Conservation (phyloP, 2,797 vertebrate species). For the Artibeus lituratus region DNA sequence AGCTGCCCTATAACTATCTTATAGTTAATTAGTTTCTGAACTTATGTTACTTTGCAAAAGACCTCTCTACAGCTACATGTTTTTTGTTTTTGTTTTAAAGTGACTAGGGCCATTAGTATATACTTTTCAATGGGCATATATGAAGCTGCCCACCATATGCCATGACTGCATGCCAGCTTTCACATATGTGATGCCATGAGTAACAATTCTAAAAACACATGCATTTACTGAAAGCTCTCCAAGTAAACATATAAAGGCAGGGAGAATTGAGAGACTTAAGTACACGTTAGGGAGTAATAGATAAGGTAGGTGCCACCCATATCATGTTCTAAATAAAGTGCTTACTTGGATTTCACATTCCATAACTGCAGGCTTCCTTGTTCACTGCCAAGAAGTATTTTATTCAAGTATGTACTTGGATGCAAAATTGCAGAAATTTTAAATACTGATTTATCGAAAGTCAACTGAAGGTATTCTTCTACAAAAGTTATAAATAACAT, state of each 20-base stretch:
- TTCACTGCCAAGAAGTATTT: conserved; percentile 94
- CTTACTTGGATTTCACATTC: conserved; percentile 97
- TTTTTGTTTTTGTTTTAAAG: neutral
- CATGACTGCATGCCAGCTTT: neutral
- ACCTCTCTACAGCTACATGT: neutral
- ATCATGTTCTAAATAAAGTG: neutral
- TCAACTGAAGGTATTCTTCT: conserved; percentile 92
- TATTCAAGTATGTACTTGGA: conserved; percentile 97
- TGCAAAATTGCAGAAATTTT: conserved; percentile 92
- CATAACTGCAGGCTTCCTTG: conserved; percentile 95
- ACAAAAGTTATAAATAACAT: conserved; percentile 60
- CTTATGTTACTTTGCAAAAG: neutral
- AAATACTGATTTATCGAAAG: conserved; percentile 91
- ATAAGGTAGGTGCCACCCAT: neutral
- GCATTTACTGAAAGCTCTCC: neutral
- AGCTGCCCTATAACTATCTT: neutral
- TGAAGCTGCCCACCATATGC: neutral
- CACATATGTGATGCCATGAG: neutral
- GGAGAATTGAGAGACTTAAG: neutral
- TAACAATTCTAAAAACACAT: neutral
- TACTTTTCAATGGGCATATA: neutral
- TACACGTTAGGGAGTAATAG: neutral
- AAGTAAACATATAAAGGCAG: neutral
- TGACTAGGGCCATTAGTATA: neutral
- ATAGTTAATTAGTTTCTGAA: conserved; percentile 7